Evolutionary conservation across 2,113 vertebrate genomes (phyloP).

Genomic region (Uropsilus gracilis): DNA sequence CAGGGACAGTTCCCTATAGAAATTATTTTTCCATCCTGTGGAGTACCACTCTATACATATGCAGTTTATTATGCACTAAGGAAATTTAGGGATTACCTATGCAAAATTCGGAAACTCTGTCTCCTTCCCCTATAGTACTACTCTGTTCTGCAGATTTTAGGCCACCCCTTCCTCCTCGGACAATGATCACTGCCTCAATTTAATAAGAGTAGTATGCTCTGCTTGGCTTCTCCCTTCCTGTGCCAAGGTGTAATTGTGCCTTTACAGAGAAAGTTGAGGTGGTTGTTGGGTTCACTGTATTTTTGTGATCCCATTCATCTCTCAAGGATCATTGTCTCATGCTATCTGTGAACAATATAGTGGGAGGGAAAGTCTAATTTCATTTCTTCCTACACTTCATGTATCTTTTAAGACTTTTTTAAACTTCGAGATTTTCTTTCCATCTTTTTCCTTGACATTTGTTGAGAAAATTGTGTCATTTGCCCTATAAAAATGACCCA

Average conservation of each 20-base stretch:
- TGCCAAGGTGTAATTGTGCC: background rate
- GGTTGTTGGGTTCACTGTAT: background rate
- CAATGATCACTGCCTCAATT: background rate
- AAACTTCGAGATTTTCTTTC: conserved; percentile 25
- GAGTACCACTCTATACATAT: background rate
- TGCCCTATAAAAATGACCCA: conserved; percentile 22
- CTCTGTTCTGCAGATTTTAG: background rate
- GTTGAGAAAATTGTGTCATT: conserved; percentile 32
- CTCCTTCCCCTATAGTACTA: background rate
- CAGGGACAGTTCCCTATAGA: background rate
- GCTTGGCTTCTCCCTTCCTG: background rate
- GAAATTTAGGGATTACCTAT: conserved; percentile 17
- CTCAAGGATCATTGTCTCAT: background rate
- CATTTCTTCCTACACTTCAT: conserved; percentile 18
- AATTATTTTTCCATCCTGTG: conserved; percentile 18
- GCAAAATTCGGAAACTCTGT: conserved; percentile 3
- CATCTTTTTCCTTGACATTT: conserved; percentile 23
- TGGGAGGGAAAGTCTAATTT: conserved; percentile 20
- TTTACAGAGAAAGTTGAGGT: background rate
- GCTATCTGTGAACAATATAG: background rate
- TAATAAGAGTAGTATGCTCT: background rate
- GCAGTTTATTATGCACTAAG: conserved; percentile 28
- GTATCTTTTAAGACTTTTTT: conserved; percentile 24
- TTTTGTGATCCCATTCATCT: conserved; percentile 34
- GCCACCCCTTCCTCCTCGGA: background rate